phyloP scores from a whole-genome alignment of 2,797 vertebrate species.

The Anguilla obscura region DNA sequence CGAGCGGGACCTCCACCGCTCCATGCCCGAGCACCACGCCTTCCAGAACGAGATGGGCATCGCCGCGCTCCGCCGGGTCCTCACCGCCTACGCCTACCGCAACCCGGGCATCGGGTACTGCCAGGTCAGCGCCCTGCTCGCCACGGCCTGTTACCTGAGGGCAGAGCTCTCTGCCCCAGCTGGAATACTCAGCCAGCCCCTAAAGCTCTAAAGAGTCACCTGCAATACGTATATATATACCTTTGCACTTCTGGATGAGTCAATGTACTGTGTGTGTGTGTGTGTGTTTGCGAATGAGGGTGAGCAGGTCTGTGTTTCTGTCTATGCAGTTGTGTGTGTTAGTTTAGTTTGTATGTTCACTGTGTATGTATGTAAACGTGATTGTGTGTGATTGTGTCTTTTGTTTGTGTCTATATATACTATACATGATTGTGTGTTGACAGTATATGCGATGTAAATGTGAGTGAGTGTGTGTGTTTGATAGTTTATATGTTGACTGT shows the following conservation, averaged over 20 bases:
- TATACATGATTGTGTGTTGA: too few relatives aligned
- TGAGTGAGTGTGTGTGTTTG: neutral
- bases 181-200: neutral
- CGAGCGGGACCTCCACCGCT: constrained; percentile 95
- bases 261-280: neutral
- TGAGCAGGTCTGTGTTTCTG: neutral
- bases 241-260: neutral
- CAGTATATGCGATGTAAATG: neutral
- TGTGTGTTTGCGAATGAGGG: neutral
- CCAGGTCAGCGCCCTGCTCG: neutral
- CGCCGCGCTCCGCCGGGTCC: constrained; percentile 88
- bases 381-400: too few relatives aligned
- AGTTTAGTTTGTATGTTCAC: neutral
- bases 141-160: neutral
- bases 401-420: neutral
- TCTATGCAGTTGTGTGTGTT: neutral
- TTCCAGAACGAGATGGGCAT: constrained; percentile 96
- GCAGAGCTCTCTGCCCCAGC: too few relatives aligned
- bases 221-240: neutral
- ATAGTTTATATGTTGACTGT: neutral
- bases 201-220: neutral
- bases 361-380: too few relatives aligned
- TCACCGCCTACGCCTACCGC: constrained; percentile 94
- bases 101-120: constrained; percentile 97
- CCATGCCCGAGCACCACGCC: constrained; percentile 95